A percentile compares a stretch with the other conserved stretches of the same genome.
phyloP scores from a whole-genome alignment of 1,140 invertebrate genomes.

The Scaptomyza montana region DNA sequence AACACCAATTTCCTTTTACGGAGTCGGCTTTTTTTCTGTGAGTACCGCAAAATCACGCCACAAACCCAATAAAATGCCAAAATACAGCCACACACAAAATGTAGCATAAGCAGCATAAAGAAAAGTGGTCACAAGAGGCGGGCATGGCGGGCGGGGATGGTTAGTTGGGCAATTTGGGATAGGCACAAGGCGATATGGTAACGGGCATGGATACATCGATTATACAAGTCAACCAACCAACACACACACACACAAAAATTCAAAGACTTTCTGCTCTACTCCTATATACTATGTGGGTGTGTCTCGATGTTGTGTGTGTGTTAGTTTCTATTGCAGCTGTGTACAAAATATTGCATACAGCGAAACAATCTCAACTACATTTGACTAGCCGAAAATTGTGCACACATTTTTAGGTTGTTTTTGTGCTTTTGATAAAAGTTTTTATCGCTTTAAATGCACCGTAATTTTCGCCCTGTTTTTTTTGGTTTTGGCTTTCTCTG shows the following conservation, averaged over 20 bases:
- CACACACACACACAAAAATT: slow-evolving; percentile 4
- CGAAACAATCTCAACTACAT: slow-evolving; percentile 43
- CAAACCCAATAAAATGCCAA: slow-evolving; percentile 50
- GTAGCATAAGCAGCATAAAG: slow-evolving; percentile 41
- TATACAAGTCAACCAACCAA: slow-evolving; percentile 61
- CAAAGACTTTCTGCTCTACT: slow-evolving; percentile 25
- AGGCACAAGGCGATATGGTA: slow-evolving; percentile 59
- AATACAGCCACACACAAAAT: slow-evolving; percentile 19
- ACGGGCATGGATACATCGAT: slow-evolving; percentile 77
- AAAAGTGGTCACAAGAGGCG: slow-evolving; percentile 1
- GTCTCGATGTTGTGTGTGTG: background rate
- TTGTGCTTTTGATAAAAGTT: slow-evolving; percentile 70
- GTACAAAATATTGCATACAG: slow-evolving; percentile 56
- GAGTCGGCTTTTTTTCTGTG: slow-evolving; percentile 8
- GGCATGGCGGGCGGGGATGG: background rate
- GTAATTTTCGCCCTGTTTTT: slow-evolving; percentile 22
- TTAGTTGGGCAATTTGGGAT: slow-evolving; percentile 35
- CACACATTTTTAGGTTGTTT: slow-evolving; percentile 1
- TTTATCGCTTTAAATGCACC: slow-evolving; percentile 70
- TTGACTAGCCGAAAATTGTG: slow-evolving; percentile 42
- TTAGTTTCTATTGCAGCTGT: slow-evolving; percentile 16
- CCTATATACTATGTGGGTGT: background rate
- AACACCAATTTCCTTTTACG: slow-evolving; percentile 6
- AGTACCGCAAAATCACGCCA: slow-evolving; percentile 45
- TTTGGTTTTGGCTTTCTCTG: background rate